These are phyloP conservation scores for Drosophila arizonae DNA, from an alignment of 1,140 invertebrate genomes.

Conservation along the genomic window DNA sequence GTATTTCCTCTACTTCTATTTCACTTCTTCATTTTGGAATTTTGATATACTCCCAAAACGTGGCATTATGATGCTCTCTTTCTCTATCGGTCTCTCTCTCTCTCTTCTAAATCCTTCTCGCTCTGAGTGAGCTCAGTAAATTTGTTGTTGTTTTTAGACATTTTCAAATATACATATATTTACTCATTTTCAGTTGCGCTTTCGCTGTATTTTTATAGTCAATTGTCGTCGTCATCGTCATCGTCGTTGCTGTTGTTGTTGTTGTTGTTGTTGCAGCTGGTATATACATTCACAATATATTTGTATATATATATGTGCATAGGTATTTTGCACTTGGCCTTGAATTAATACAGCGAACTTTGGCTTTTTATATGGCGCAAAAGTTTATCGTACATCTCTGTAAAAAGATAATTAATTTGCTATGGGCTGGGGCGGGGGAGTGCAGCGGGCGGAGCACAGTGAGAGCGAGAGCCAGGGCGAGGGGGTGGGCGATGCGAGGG, in stretches of 20 bases:
- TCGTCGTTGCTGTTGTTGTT: slow-evolving; percentile 18
- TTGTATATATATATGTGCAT: slow-evolving; percentile 24
- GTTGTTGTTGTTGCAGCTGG: slow-evolving; percentile 10
- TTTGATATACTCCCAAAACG: too few species aligned
- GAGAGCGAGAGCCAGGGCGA: not conserved
- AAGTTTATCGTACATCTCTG: slow-evolving; percentile 80
- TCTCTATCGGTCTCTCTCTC: not conserved
- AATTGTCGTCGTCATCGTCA: not conserved
- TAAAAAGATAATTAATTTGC: slow-evolving; percentile 80
- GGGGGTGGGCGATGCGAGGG: not conserved
- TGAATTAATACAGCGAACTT: slow-evolving; percentile 81
- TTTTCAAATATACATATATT: not conserved
- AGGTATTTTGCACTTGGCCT: slow-evolving; percentile 75
- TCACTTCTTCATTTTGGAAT: too few species aligned
- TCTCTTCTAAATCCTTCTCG: not conserved
- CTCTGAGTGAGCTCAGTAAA: not conserved
- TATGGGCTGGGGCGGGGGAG: slow-evolving; percentile 9
- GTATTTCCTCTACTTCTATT: too few species aligned
- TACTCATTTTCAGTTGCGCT: slow-evolving; percentile 34
- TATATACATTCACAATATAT: not conserved
- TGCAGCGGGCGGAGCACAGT: not conserved
- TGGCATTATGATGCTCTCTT: too few species aligned
- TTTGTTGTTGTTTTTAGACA: not conserved
- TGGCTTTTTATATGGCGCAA: slow-evolving; percentile 63
- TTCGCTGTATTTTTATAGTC: slow-evolving; percentile 30